These are phyloP conservation scores for Alloplasta piceator DNA, from an alignment of 2,888 invertebrate species.

Conservation along the genomic window DNA sequence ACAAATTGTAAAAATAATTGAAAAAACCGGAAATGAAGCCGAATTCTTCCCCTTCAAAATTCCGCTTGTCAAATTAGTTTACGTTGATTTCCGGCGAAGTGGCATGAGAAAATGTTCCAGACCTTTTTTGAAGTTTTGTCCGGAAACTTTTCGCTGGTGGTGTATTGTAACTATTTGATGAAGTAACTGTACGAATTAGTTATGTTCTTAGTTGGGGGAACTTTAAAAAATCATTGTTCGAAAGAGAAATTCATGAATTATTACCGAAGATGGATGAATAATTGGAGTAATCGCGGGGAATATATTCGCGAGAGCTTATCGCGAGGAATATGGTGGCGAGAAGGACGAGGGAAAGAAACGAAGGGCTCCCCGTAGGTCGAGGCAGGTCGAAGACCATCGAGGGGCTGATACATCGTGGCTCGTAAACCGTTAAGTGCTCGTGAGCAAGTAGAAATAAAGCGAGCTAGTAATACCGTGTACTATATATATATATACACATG, in stretches of 20 bases:
- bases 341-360: conserved; percentile 20
- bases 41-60: too few species aligned
- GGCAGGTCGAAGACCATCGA: conserved; percentile 66
- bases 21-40: too few species aligned
- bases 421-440: conserved; percentile 81
- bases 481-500: conserved; percentile 5
- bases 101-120: too few species aligned
- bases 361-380: conserved; percentile 55
- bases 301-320: conserved; percentile 40
- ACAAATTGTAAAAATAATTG: too few species aligned
- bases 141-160: too few species aligned
- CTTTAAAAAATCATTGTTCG: too few species aligned
- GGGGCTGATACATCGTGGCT: conserved; percentile 77
- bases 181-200: too few species aligned
- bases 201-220: too few species aligned
- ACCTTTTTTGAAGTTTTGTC: too few species aligned
- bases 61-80: too few species aligned
- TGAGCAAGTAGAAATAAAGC: conserved; percentile 76
- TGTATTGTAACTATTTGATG: too few species aligned
- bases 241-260: conserved; percentile 11
- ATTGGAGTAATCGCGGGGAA: conserved; percentile 45
- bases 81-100: too few species aligned
- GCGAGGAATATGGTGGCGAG: conserved; percentile 2
- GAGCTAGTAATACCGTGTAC: conserved; percentile 39
- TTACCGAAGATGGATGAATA: conserved; percentile 14